Percentiles rank a stretch among this genome's conserved stretches.
Evolutionary conservation across 2,113 vertebrate species (phyloP).

Genomic region (Microtus pennsylvanicus): DNA sequence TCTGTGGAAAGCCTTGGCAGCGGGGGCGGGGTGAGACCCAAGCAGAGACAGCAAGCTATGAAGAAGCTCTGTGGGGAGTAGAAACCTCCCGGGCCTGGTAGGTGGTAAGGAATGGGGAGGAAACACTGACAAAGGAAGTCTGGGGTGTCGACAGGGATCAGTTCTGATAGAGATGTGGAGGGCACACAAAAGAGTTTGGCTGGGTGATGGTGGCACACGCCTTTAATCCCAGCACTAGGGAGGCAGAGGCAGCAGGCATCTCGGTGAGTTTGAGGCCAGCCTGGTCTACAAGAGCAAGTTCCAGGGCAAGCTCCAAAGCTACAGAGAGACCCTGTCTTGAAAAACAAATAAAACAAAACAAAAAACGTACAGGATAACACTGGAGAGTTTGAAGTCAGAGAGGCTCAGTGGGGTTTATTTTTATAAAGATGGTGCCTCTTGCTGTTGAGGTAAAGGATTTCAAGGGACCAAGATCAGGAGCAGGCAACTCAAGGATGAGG

Average conservation of each 20-base stretch:
- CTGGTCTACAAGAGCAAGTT: no score
- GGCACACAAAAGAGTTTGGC: background rate
- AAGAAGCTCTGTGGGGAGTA: background rate
- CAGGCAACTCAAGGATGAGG: background rate
- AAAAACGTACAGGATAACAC: background rate
- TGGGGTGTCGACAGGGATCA: background rate
- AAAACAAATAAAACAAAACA: no score
- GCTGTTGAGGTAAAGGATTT: conserved; percentile 2
- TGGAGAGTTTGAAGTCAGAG: background rate
- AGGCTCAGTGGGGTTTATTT: background rate
- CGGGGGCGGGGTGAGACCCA: background rate
- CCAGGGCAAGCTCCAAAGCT: no score
- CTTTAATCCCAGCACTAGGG: no score
- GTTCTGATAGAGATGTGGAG: background rate
- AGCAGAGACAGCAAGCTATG: background rate
- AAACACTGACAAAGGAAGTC: background rate
- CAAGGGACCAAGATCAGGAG: background rate
- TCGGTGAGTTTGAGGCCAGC: no score
- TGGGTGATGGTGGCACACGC: no score
- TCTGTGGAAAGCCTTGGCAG: background rate
- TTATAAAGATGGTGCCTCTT: background rate
- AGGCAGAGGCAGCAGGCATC: no score
- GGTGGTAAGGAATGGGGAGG: no score
- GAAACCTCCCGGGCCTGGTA: background rate
- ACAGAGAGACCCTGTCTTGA: no score